Percentiles rank a stretch among this genome's conserved stretches.
Conservation (phyloP, 2,113 vertebrate species). For the Corynorhinus townsendii region DNA sequence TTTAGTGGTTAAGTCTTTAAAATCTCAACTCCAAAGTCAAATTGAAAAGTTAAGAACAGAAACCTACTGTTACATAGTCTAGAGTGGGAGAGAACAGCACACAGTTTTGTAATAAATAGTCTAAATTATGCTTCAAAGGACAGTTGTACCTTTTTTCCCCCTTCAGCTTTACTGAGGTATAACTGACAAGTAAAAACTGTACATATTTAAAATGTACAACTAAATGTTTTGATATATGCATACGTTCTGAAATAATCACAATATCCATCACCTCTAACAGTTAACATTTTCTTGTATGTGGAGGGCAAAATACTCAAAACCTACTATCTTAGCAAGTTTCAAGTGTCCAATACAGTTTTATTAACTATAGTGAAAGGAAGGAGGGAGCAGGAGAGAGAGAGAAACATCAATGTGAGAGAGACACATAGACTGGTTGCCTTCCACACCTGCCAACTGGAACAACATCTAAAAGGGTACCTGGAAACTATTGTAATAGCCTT, state of each 20-base stretch:
- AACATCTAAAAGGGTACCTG: no score
- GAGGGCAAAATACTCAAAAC: not conserved
- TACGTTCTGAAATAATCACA: not conserved
- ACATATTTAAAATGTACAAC: not conserved
- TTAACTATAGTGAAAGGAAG: not conserved
- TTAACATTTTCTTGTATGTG: not conserved
- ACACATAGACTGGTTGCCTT: no score
- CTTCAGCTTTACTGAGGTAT: not conserved
- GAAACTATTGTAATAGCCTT: no score
- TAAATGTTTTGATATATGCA: not conserved
- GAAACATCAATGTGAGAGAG: no score
- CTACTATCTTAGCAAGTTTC: not conserved
- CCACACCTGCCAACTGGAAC: no score
- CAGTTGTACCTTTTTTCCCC: slow-evolving; percentile 75
- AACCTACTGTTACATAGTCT: slow-evolving; percentile 68
- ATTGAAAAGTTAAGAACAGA: slow-evolving; percentile 61
- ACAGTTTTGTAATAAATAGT: slow-evolving; percentile 79
- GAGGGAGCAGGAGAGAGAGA: no score
- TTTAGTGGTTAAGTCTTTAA: slow-evolving; percentile 71
- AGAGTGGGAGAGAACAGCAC: slow-evolving; percentile 73
- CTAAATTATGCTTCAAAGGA: slow-evolving; percentile 79
- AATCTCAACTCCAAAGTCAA: slow-evolving; percentile 67
- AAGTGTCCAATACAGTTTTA: not conserved
- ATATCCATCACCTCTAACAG: not conserved
- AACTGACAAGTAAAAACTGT: not conserved